phyloP scores from a whole-genome alignment of 2,888 invertebrate genomes.

The Acanthococcus lagerstroemiae region DNA sequence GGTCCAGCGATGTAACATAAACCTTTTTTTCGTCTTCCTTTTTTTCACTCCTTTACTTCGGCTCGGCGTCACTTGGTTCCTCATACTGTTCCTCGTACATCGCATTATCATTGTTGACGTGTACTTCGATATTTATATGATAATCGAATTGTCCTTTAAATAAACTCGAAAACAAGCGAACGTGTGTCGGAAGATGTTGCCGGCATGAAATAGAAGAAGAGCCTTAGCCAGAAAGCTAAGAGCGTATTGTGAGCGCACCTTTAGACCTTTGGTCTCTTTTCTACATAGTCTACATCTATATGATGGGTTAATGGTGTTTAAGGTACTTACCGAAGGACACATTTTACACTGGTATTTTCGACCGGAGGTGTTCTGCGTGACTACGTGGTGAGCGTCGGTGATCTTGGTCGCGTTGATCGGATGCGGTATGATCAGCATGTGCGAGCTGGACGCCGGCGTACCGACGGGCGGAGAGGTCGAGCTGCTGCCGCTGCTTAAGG shows the following conservation, averaged over 20 bases:
- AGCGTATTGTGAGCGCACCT: too few species aligned
- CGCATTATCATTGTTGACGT: not conserved
- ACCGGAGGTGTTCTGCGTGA: constrained; percentile 41
- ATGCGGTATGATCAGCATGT: constrained; percentile 78
- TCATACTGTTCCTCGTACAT: not conserved
- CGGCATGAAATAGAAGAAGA: too few species aligned
- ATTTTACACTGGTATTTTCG: constrained; percentile 93
- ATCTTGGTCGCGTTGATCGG: constrained; percentile 50
- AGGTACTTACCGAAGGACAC: constrained; percentile 81
- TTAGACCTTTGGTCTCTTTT: too few species aligned
- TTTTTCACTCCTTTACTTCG: not conserved
- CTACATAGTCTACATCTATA: too few species aligned
- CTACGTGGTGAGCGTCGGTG: constrained; percentile 41
- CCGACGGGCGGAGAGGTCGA: constrained; percentile 48
- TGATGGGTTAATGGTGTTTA: not conserved
- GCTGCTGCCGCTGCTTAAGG: constrained; percentile 42
- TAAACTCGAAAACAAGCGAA: too few species aligned
- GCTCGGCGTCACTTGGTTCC: not conserved
- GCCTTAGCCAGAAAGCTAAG: too few species aligned
- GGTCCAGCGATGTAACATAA: not conserved
- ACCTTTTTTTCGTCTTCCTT: not conserved
- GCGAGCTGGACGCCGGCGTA: constrained; percentile 51
- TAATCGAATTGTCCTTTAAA: too few species aligned
- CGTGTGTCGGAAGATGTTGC: too few species aligned
- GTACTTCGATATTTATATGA: not conserved